Conservation (phyloP, 1,140 invertebrate genomes). For the Papilio glaucus region DNA sequence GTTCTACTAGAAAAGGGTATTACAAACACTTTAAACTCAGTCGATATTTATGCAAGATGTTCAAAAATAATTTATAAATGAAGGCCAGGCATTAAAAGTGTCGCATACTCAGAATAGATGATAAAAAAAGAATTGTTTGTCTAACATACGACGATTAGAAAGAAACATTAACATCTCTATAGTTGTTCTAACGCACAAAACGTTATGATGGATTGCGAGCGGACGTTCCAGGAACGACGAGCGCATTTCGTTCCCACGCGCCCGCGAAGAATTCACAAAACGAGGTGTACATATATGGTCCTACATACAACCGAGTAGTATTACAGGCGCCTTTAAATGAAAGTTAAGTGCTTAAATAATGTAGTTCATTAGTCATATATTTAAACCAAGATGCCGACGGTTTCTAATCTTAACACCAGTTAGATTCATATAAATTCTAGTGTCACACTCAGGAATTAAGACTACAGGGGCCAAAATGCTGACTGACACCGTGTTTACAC, state of each 20-base stretch:
- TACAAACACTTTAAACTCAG: too few relatives aligned
- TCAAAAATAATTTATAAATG: too few relatives aligned
- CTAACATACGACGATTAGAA: not conserved
- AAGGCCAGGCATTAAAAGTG: too few relatives aligned
- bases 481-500: too few relatives aligned
- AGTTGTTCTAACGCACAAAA: constrained; percentile 51
- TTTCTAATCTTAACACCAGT: not conserved
- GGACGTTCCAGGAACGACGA: constrained; percentile 66
- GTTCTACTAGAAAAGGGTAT: too few relatives aligned
- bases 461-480: too few relatives aligned
- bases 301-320: constrained; percentile 40
- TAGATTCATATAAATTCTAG: too few relatives aligned
- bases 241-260: constrained; percentile 69
- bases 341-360: not conserved
- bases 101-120: too few relatives aligned
- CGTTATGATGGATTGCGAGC: constrained; percentile 70
- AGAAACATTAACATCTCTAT: not conserved
- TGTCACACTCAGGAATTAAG: too few relatives aligned
- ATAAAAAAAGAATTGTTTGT: not conserved
- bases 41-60: too few relatives aligned
- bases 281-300: constrained; percentile 47
- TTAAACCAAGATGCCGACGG: not conserved
- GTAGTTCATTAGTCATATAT: not conserved
- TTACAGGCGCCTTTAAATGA: not conserved
- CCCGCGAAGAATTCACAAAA: constrained; percentile 55